Conservation (phyloP, 1,140 invertebrate species). For the Drosophila seguyi region DNA sequence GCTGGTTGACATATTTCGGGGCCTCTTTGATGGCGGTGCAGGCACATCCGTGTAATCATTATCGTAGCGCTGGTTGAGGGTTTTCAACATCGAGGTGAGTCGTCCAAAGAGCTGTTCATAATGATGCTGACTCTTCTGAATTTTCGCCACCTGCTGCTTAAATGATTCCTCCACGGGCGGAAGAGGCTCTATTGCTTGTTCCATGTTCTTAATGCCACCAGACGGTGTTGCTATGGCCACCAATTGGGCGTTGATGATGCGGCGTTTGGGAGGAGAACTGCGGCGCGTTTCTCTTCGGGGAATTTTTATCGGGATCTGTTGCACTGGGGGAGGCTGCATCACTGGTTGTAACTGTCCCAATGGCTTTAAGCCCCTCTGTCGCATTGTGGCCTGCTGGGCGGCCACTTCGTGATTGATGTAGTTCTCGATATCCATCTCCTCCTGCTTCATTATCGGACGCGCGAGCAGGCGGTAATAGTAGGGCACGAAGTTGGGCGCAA, state of each 20-base stretch:
- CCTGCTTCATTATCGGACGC: slow-evolving; percentile 23
- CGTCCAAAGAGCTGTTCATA: slow-evolving; percentile 44
- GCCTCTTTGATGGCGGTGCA: slow-evolving; percentile 30
- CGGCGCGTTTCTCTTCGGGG: neutral
- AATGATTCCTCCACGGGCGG: slow-evolving; percentile 34
- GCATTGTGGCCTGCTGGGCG: slow-evolving; percentile 35
- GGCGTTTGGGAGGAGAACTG: slow-evolving; percentile 5
- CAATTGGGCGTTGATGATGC: slow-evolving; percentile 46
- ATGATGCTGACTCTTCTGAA: slow-evolving; percentile 54
- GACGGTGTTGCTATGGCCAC: slow-evolving; percentile 37
- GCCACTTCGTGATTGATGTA: slow-evolving; percentile 61
- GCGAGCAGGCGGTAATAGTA: slow-evolving; percentile 42
- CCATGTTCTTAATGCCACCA: neutral
- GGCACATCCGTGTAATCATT: slow-evolving; percentile 32
- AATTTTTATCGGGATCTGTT: neutral
- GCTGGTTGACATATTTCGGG: slow-evolving; percentile 46
- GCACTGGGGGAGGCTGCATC: slow-evolving; percentile 7
- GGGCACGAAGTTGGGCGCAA: slow-evolving; percentile 35
- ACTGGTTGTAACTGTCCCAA: slow-evolving; percentile 33
- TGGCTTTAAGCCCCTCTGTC: slow-evolving; percentile 8
- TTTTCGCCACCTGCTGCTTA: slow-evolving; percentile 52
- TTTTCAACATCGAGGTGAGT: slow-evolving; percentile 47
- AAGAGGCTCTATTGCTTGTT: slow-evolving; percentile 21
- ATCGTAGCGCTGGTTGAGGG: slow-evolving; percentile 57
- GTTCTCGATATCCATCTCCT: slow-evolving; percentile 59